Evolutionary conservation across 2,888 invertebrate species (phyloP), one percentile per base, ranked within the genome.

Genomic region (Caradrina clavipalpis): DNA sequence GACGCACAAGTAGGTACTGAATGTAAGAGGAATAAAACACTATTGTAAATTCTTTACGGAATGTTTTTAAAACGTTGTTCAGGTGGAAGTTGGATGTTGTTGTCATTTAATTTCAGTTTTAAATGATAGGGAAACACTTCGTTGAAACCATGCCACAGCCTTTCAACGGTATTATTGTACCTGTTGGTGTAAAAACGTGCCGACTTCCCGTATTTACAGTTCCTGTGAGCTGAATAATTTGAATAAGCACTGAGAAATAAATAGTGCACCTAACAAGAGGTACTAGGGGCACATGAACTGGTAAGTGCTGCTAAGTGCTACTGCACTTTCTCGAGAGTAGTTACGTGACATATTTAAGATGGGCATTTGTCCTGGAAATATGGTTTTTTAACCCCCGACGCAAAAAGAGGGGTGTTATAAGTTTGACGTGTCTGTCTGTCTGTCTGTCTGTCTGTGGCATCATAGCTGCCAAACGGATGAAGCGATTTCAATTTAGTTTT

Each of bases 41-140:
- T 42, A 19, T 21, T 31, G 19, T 10, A 8, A 21, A 13, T 21
- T 39, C 1, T 21, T 19, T 17, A 39, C 15, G 1, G 0, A n/a
- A 31, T n/a, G n/a, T 31, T 53, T 60, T 64, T 21, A 21, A 7
- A 21, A 21, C 13, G 19, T 4, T 10, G 11, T 39, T 26, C 26
- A 53, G 21, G 1, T n/a, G 49, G 50, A 13, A 13, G 0, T 35
- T n/a, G 5, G 3, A 21, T 11, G 13, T 19, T 56, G 64, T 64
- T 64, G 22, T 56, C 11, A 19, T 63, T 56, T 15, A n/a, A 51
- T 63, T 56, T 17, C 31, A 39, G 11, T 8, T 47, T 35, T 2
- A 1, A 63, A 56, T 51, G 11, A 56, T 17, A 19, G 17, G 45
- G 22, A 13, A 63, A 63, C 22, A 62, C 10, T 55, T 17, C 15